A percentile compares a stretch with the other conserved stretches of the same genome.
Evolutionary conservation across 2,888 invertebrate genomes (phyloP).

Genomic region (Cerastis leucographa): DNA sequence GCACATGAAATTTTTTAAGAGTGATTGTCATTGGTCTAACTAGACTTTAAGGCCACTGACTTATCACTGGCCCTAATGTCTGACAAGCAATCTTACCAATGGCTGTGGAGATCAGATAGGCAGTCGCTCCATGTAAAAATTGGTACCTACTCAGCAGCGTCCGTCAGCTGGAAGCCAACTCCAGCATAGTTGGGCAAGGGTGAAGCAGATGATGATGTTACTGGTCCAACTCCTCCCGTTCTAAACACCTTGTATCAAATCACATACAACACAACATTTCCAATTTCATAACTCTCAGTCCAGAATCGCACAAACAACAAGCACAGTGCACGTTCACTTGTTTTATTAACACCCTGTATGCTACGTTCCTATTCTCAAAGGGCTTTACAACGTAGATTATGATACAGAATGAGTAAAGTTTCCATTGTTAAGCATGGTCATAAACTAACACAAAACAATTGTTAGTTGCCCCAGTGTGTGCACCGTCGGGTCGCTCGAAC

Average conservation of each 20-base stretch:
- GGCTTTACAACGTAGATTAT: conserved; percentile 69
- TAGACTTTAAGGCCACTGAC: too few species aligned
- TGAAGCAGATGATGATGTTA: neutral
- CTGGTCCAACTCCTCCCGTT: neutral
- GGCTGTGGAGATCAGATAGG: neutral
- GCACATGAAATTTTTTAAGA: neutral
- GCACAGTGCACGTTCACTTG: conserved; percentile 17
- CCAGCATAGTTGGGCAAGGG: neutral
- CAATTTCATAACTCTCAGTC: conserved; percentile 10
- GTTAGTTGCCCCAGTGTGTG: conserved; percentile 69
- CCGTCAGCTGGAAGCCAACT: neutral
- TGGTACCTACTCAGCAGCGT: neutral
- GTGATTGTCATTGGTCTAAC: neutral
- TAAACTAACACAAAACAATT: conserved; percentile 79
- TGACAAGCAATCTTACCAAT: neutral
- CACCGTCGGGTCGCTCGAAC: conserved; percentile 64
- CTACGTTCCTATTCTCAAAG: conserved; percentile 56
- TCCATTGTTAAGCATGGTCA: conserved; percentile 74
- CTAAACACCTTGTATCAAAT: neutral
- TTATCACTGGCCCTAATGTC: neutral
- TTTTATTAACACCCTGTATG: conserved; percentile 40
- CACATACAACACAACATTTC: conserved; percentile 8
- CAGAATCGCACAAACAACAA: neutral
- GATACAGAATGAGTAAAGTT: conserved; percentile 77
- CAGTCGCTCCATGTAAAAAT: neutral